These are phyloP conservation scores for Monomorium pharaonis DNA, from an alignment of 1,140 invertebrate genomes.

Conservation along the genomic window DNA sequence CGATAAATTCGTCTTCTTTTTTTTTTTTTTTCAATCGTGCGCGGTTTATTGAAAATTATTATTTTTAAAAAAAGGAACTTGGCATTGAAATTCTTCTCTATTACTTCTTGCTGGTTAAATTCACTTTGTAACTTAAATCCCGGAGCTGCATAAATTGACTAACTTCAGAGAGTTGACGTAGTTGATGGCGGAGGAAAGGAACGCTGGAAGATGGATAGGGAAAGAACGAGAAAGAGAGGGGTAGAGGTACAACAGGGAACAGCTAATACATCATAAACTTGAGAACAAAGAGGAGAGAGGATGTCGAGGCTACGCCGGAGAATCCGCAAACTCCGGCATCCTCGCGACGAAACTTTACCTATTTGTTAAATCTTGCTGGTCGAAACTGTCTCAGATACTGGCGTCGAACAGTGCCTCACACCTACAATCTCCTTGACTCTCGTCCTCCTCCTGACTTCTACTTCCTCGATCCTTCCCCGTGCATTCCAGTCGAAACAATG, in stretches of 20 bases:
- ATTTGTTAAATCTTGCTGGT: conserved; percentile 85
- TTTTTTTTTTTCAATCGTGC: background rate
- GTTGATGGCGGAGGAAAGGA: conserved; percentile 15
- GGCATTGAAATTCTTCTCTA: background rate
- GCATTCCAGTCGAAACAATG: conserved; percentile 59
- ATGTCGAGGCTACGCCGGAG: conserved; percentile 79
- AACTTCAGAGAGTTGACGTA: conserved; percentile 43
- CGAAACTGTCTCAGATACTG: conserved; percentile 83
- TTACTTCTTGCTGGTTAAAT: conserved; percentile 1
- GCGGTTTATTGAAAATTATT: background rate
- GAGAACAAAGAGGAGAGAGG: conserved; percentile 82
- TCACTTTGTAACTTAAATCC: conserved; percentile 56
- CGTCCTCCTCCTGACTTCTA: conserved; percentile 57
- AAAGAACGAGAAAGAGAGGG: conserved; percentile 66
- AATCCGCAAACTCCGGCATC: conserved; percentile 77
- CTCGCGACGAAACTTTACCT: conserved; percentile 83
- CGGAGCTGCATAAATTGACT: conserved; percentile 67
- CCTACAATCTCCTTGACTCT: conserved; percentile 69
- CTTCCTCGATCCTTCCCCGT: conserved; percentile 42
- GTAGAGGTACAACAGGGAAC: conserved; percentile 72
- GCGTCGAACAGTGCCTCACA: conserved; percentile 77
- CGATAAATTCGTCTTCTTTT: background rate
- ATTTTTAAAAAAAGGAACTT: background rate
- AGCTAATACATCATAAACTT: conserved; percentile 86
- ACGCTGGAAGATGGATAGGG: conserved; percentile 50